These are phyloP conservation scores for Orius insidiosus DNA, from an alignment of 1,140 invertebrate genomes.

Conservation along the genomic window DNA sequence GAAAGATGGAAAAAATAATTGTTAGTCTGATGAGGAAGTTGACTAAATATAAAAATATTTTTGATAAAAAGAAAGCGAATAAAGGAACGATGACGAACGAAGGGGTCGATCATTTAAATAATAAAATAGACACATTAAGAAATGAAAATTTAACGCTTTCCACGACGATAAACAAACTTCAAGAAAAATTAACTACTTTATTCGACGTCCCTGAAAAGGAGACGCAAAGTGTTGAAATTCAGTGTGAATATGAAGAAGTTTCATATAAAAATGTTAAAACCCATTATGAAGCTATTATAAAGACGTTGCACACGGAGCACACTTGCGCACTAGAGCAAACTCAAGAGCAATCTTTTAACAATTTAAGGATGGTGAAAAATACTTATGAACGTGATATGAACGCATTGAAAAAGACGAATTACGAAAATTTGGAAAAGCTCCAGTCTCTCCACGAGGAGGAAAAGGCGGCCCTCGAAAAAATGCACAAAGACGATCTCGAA, in stretches of 20 bases:
- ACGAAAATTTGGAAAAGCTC: conserved; percentile 1
- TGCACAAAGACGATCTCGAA: too few species aligned
- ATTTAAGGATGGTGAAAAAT: conserved; percentile 2
- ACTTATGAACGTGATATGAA: conserved; percentile 4
- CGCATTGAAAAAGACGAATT: not conserved
- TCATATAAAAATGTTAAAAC: conserved; percentile 1
- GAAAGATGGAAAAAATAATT: conserved; percentile 6
- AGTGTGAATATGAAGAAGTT: not conserved
- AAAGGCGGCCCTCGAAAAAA: too few species aligned
- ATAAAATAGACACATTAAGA: conserved; percentile 4
- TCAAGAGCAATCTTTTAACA: not conserved
- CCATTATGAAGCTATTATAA: conserved; percentile 2
- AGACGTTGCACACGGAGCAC: not conserved
- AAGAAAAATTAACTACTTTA: conserved; percentile 1
- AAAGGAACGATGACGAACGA: not conserved
- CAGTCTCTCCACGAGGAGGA: conserved; percentile 3
- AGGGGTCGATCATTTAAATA: not conserved
- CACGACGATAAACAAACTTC: not conserved
- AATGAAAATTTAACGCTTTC: conserved; percentile 7
- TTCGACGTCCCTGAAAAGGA: conserved; percentile 7
- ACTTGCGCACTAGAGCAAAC: not conserved
- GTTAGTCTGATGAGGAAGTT: conserved; percentile 1
- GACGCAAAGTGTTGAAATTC: not conserved
- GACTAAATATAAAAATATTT: not conserved
- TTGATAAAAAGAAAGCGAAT: not conserved